Evolutionary conservation across 2,797 vertebrate genomes (phyloP), one percentile per base, ranked within the genome.

Genomic region (Pipistrellus kuhlii): DNA sequence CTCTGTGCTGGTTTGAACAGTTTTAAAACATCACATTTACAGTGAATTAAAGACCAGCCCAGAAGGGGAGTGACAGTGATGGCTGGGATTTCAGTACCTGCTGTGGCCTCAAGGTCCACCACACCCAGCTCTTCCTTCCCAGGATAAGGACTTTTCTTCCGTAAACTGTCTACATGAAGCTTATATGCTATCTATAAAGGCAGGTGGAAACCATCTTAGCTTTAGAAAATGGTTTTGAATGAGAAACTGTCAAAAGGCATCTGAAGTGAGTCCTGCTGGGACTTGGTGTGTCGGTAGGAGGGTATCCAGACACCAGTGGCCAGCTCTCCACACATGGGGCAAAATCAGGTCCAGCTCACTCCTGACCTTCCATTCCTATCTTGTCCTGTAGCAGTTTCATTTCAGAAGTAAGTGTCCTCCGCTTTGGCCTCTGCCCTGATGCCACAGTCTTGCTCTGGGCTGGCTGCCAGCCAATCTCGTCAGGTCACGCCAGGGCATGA

Each of bases 211-310:
- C 64, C 72, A 38, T 64, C 20, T 62, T 30, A 25, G 44, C 69
- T 41, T 91, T 75, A 18, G 72, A 73, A 90, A 76, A 73, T 41
- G 62, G 68, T 6, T 88, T 84, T 85, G 84, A 73, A 48, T 59
- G 59, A 78, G 44, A 90, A 82, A 53, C 30, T 80, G 73, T 44
- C 71, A 75, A 84, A 90, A 48, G 25, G 8, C 38, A 48, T n/a
- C 13, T 68, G 38, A 62, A 64, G 35, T 69, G 57, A 55, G 35
- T 14, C 21, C 25, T 27, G 0, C 5, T 21, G 46, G 53, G 46
- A 41, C 17, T 14, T 81, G 59, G 30, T 38, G 68, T 41, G 46
- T 78, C 35, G 12, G 23, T 35, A 82, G 41, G 53, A 48, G 17
- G 41, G 9, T 55, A 15, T 76, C 32, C 15, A 32, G 41, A 77